Conservation (phyloP, 1,140 invertebrate species). For the Pteromalus puparum region DNA sequence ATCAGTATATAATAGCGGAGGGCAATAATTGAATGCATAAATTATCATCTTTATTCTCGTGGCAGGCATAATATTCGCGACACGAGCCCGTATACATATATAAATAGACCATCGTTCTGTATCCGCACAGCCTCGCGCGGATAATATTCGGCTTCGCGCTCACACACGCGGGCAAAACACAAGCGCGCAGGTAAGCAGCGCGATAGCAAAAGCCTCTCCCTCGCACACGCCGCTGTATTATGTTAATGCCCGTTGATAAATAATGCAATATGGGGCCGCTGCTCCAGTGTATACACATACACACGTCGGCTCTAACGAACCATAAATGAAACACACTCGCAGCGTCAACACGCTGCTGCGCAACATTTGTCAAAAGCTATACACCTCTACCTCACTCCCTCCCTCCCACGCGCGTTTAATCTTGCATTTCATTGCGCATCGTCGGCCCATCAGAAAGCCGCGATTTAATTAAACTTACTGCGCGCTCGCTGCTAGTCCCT, state of each 20-base stretch:
- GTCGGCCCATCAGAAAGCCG: background rate
- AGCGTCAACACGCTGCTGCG: background rate
- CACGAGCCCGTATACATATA: too few relatives aligned
- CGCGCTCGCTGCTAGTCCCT: too few relatives aligned
- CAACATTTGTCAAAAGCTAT: constrained; percentile 26
- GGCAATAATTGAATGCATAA: too few relatives aligned
- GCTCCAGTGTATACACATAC: background rate
- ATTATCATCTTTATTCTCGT: too few relatives aligned
- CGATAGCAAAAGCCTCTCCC: background rate
- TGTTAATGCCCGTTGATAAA: constrained; percentile 45
- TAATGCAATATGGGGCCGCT: constrained; percentile 27
- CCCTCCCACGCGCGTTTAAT: constrained; percentile 15
- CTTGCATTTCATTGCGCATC: constrained; percentile 33
- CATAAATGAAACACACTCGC: constrained; percentile 25
- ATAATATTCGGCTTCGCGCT: background rate
- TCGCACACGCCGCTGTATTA: background rate
- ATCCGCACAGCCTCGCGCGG: background rate
- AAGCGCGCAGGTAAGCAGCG: background rate
- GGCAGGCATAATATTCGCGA: too few relatives aligned
- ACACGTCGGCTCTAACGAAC: constrained; percentile 7
- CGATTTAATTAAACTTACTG: constrained; percentile 44
- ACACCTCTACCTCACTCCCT: background rate
- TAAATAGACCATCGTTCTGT: too few relatives aligned
- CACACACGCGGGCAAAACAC: background rate
- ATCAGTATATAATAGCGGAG: too few relatives aligned